Base-by-base conservation (phyloP, 1,140 invertebrate species). In the Dreissena polymorpha region DNA sequence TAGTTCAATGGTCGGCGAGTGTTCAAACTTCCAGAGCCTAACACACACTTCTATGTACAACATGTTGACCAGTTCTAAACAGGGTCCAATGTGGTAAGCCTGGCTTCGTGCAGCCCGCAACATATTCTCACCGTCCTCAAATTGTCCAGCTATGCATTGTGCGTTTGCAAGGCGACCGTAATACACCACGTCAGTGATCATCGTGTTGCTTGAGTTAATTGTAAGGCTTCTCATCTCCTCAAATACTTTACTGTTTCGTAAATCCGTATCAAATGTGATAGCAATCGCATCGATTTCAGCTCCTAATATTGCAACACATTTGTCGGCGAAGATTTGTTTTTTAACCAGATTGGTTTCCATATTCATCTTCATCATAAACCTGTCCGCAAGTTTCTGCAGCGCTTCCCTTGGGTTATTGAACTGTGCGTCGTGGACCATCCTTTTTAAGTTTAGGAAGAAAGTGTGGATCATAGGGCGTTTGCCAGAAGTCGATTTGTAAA, bases 231-330 rank as follows among this genome's bases (percentile, higher is more conserved):
- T 68, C 50, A 79, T 68, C 51, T 79, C n/a, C 0, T 23, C n/a
- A 70, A 79, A 79, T 5, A 57, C n/a, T 2, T 70, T 67, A 3
- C 53, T 14, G 2, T 51, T 29, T 13, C 51, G 50, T 21, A 67
- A 50, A 21, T 13, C n/a, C 14, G 63, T 57, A 18, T 68, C 67
- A 29, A 55, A 70, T 39, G 76, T 79, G 7, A 70, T 79, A 29
- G 65, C 76, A 79, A 55, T 69, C 21, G 76, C 76, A 21, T 79
- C 76, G 7, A 79, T 79, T 39, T 79, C 76, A 27, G 65, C 65
- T 10, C 65, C 67, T 14, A 79, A 53, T 18, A 79, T 60, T 7
- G 76, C 64, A 13, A 79, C 29, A 29, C 76, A 79, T 79, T 57
- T 57, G 18, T 79, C 76, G 6, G 76, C 76, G 18, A 79, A 25